Base-by-base conservation (phyloP, 2,888 invertebrate genomes). In the Hololepta plana region DNA sequence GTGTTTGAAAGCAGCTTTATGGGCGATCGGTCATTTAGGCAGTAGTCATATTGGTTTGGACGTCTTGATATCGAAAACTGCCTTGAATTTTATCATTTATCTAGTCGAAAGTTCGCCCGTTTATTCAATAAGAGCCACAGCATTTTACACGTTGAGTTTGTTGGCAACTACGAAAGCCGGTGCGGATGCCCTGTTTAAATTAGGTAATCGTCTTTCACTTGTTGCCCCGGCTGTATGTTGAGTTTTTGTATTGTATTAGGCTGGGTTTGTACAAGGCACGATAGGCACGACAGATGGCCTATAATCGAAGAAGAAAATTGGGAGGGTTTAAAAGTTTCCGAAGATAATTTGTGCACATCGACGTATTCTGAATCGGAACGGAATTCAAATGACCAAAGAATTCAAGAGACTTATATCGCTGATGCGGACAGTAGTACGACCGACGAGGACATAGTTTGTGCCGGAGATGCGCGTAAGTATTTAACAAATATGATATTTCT, bases 51-150 rank as follows among this genome's bases (percentile, higher is more conserved):
- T 70, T 37, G 91, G 91, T 3, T 62, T 84, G 5, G 69, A 72
- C 25, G 68, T 76, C 40, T 58, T 91, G 15, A 64, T 70, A 40
- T 38, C 41, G 41, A 36, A 61, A 53, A 44, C 61, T 53, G 38
- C 61, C 46, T 2, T 61, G 42, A 41, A 41, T 4, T 45, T 55
- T 12, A 57, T 64, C 15, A 60, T 84, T 34, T 51, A 69, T 24
- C 53, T 91, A 35, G 87, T 84, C 1, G 77, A 79, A 46, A 68
- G 69, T 38, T 74, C 79, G 49, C 69, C 72, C 3, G 79, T 91
- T 20, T 87, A 88, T 47, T 80, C 90, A 1, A 65, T 95, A 25
- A 65, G 90, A 33, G 88, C 87, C 2, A 87, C 88, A 1, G 82
- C 88, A 2, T 81, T 87, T 53, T 87, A 84, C 48, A 74, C 76